Evolutionary conservation across 2,797 vertebrate species (phyloP).

Genomic region (Scolopax rusticola): DNA sequence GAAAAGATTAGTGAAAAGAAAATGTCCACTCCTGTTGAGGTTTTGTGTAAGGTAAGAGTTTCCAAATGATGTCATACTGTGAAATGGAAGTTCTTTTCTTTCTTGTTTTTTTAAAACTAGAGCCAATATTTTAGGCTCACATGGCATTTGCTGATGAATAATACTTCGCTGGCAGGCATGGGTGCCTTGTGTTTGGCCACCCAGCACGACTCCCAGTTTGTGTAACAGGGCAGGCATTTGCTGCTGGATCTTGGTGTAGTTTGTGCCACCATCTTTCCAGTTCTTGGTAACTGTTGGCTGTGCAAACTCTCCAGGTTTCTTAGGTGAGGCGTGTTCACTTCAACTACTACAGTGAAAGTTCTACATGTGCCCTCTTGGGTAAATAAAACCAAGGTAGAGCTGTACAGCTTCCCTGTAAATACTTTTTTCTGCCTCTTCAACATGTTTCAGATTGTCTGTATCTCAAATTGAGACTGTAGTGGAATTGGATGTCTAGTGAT

Average conservation of each 20-base stretch:
- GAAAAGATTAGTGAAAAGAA: slow-evolving; percentile 99
- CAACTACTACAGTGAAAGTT: background rate
- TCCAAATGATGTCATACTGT: slow-evolving; percentile 23
- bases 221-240: background rate
- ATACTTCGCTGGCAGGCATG: background rate
- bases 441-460: background rate
- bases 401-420: background rate
- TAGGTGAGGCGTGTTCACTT: background rate
- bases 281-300: background rate
- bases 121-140: background rate
- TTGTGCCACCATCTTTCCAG: background rate
- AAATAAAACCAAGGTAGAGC: background rate
- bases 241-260: background rate
- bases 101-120: background rate
- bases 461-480: background rate
- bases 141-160: slow-evolving; percentile 18
- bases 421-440: background rate
- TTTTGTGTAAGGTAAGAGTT: slow-evolving; percentile 95
- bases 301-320: background rate
- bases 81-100: background rate
- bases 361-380: background rate
- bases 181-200: slow-evolving; percentile 15
- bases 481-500: background rate
- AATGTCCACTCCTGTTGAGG: slow-evolving; percentile 99
- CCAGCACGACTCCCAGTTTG: background rate